phyloP scores from a whole-genome alignment of 1,140 invertebrate species.

The Maconellicoccus hirsutus region DNA sequence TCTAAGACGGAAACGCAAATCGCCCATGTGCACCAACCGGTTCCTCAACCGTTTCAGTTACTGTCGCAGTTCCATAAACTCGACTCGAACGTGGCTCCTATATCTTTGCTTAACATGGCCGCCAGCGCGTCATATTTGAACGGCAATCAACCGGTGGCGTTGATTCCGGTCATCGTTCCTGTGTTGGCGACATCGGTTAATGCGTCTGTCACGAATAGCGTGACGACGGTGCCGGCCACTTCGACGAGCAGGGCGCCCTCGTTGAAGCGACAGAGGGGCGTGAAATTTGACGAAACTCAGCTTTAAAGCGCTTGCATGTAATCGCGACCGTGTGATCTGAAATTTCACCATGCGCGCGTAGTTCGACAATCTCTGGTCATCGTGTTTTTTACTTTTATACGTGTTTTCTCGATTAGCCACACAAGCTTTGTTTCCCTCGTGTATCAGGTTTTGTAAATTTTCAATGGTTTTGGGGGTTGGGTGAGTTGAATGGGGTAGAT shows the following conservation, averaged over 20 bases:
- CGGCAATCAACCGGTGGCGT: conserved; percentile 24
- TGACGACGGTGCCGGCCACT: conserved; percentile 33
- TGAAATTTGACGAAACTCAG: conserved; percentile 41
- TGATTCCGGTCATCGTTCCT: conserved; percentile 30
- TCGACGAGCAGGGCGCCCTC: conserved; percentile 33
- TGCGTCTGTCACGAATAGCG: conserved; percentile 35
- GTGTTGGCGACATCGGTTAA: conserved; percentile 37
- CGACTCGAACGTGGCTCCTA: conserved; percentile 22
- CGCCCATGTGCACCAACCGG: not conserved
- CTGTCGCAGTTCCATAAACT: not conserved
- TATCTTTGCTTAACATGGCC: conserved; percentile 18
- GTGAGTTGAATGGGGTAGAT: no score
- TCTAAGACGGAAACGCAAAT: not conserved
- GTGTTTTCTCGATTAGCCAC: no score
- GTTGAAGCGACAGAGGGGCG: conserved; percentile 38
- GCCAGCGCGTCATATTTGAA: conserved; percentile 15
- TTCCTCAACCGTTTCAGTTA: conserved; percentile 10
- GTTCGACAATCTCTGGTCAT: not conserved
- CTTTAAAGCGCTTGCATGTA: conserved; percentile 20
- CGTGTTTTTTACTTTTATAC: not conserved
- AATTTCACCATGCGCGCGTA: not conserved
- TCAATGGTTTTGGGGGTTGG: no score
- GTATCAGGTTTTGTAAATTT: no score
- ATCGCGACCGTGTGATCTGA: not conserved
- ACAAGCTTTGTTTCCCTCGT: no score